These are phyloP conservation scores for Poecilia gillii DNA, from an alignment of 2,797 vertebrate species.

Conservation along the genomic window DNA sequence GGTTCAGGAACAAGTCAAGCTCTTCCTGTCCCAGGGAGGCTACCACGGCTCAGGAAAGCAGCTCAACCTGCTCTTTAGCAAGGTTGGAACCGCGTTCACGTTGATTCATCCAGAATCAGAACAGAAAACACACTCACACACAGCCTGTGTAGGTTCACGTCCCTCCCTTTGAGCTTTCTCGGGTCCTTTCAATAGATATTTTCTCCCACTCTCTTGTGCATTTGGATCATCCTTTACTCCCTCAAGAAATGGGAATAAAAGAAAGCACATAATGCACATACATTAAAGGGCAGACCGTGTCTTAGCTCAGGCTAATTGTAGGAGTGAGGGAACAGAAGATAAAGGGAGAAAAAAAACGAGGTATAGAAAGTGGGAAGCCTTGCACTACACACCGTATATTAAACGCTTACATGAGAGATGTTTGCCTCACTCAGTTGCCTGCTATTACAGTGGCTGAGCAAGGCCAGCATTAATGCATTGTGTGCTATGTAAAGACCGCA, in stretches of 20 bases:
- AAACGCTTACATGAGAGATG: constrained; percentile 41
- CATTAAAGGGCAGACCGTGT: constrained; percentile 43
- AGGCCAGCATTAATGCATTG: constrained; percentile 59
- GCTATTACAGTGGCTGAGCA: constrained; percentile 47
- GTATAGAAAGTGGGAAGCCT: constrained; percentile 30
- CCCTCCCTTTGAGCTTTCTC: constrained; percentile 19
- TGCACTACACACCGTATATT: constrained; percentile 25
- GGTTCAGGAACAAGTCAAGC: constrained; percentile 98
- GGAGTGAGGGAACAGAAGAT: constrained; percentile 8
- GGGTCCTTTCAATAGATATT: constrained; percentile 36
- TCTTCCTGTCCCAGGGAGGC: constrained; percentile 97
- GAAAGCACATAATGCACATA: constrained; percentile 20
- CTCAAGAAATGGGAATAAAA: constrained; percentile 30
- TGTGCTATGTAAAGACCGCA: constrained; percentile 61
- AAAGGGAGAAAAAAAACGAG: constrained; percentile 17
- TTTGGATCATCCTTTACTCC: constrained; percentile 32
- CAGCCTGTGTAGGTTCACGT: constrained; percentile 3
- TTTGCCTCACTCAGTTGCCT: constrained; percentile 35
- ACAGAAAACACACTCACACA: constrained; percentile 29
- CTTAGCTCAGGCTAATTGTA: constrained; percentile 50
- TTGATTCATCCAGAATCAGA: constrained; percentile 31
- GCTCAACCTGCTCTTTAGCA: constrained; percentile 98
- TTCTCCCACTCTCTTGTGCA: constrained; percentile 19
- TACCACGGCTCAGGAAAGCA: constrained; percentile 99
- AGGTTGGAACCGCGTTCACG: constrained; percentile 75